Evolutionary conservation across 2,797 vertebrate genomes (phyloP).

Genomic region (Simalia tracyae): DNA sequence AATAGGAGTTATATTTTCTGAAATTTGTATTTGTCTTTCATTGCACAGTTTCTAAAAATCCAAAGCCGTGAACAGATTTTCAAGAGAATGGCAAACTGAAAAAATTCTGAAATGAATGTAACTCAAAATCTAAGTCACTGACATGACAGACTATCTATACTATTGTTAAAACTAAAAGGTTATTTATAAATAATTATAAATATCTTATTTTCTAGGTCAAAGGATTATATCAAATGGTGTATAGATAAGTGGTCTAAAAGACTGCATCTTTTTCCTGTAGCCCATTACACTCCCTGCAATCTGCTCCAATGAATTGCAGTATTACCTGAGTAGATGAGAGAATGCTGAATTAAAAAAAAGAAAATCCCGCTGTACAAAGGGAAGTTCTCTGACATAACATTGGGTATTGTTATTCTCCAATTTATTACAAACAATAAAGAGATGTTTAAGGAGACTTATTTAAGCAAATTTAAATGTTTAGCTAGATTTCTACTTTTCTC

Average conservation of each 20-base stretch:
- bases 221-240: rapidly evolving
- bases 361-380: not conserved
- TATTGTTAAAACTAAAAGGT: not conserved
- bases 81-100: not conserved
- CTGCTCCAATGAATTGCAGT: not conserved
- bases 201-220: constrained; percentile 25
- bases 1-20: not conserved
- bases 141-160: not conserved
- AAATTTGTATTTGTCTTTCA: not conserved
- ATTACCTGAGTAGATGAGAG: not conserved
- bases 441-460: not conserved
- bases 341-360: not conserved
- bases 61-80: not conserved
- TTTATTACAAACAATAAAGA: not conserved
- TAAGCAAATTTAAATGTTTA: not conserved
- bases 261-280: not conserved
- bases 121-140: not conserved
- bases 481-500: not conserved
- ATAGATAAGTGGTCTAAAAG: not conserved
- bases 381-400: not conserved
- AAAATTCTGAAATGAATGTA: not conserved
- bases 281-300: not conserved
- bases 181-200: constrained; percentile 47
- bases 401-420: not conserved
- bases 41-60: not conserved